phyloP scores from a whole-genome alignment of 2,888 invertebrate species.

The Falcaria lacertinaria region DNA sequence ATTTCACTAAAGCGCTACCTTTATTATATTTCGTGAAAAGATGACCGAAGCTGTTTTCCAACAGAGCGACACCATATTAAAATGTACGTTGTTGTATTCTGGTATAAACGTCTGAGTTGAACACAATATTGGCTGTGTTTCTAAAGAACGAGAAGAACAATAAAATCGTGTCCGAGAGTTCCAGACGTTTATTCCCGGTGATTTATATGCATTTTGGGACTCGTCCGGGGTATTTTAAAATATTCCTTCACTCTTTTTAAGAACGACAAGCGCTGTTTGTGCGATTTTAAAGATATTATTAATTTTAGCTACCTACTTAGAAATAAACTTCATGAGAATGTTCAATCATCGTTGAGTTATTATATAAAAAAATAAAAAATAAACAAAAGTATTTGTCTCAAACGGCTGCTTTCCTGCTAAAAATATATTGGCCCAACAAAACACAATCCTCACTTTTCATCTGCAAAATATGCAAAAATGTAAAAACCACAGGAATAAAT shows the following conservation, averaged over 20 bases:
- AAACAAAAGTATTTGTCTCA: too few relatives aligned
- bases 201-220: slow-evolving; percentile 53
- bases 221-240: slow-evolving; percentile 41
- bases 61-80: slow-evolving; percentile 14
- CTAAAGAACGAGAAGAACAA: slow-evolving; percentile 31
- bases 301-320: too few relatives aligned
- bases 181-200: slow-evolving; percentile 42
- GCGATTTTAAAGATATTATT: background rate
- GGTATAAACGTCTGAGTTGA: slow-evolving; percentile 7
- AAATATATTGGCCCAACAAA: background rate
- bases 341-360: too few relatives aligned
- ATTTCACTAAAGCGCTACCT: slow-evolving; percentile 30
- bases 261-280: slow-evolving; percentile 14
- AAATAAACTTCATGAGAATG: too few relatives aligned
- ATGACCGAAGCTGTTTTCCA: slow-evolving; percentile 13
- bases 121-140: slow-evolving; percentile 22
- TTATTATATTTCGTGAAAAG: slow-evolving; percentile 24
- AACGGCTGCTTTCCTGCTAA: background rate
- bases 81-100: slow-evolving; percentile 5
- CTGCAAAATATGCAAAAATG: background rate
- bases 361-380: too few relatives aligned
- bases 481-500: slow-evolving; percentile 13
- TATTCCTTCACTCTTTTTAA: slow-evolving; percentile 42
- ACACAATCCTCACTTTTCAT: background rate
- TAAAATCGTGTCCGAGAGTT: slow-evolving; percentile 36